These are phyloP conservation scores for Napeogenes inachia DNA, from an alignment of 2,888 invertebrate genomes.

Conservation along the genomic window DNA sequence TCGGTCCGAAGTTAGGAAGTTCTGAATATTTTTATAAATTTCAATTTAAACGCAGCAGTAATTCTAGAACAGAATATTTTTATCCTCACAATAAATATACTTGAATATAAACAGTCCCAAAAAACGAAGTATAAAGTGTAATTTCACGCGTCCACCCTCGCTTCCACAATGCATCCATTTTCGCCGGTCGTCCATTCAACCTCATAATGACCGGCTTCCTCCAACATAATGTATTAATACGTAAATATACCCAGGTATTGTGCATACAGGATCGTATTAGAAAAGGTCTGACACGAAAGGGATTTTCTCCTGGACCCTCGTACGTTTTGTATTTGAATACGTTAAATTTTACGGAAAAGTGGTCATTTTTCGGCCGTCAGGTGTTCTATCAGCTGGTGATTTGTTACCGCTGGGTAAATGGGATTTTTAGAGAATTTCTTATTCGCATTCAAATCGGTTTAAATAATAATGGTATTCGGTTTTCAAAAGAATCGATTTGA, in stretches of 20 bases:
- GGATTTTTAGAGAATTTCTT: conserved; percentile 14
- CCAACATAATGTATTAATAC: conserved; percentile 50
- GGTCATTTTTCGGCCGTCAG: conserved; percentile 57
- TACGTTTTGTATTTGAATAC: conserved; percentile 45
- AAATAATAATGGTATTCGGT: background rate
- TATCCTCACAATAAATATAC: background rate
- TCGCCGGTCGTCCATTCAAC: conserved; percentile 42
- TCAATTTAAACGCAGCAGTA: background rate
- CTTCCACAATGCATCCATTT: conserved; percentile 47
- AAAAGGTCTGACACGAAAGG: conserved; percentile 63
- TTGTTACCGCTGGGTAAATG: conserved; percentile 23
- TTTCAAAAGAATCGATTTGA: no score
- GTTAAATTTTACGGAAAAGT: conserved; percentile 72
- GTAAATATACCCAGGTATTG: conserved; percentile 56
- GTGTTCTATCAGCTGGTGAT: conserved; percentile 38
- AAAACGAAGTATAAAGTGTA: conserved; percentile 36
- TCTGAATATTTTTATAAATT: background rate
- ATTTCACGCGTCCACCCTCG: conserved; percentile 47
- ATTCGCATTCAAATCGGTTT: conserved; percentile 2
- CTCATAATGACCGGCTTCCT: conserved; percentile 61
- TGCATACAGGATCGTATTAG: conserved; percentile 42
- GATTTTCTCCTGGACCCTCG: conserved; percentile 55
- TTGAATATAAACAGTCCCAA: conserved; percentile 24
- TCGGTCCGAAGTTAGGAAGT: background rate
- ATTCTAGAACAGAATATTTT: background rate